A percentile compares a stretch with the other conserved stretches of the same genome.
Evolutionary conservation across 2,113 vertebrate species (phyloP).

Genomic region (Psilopogon haemacephalus): DNA sequence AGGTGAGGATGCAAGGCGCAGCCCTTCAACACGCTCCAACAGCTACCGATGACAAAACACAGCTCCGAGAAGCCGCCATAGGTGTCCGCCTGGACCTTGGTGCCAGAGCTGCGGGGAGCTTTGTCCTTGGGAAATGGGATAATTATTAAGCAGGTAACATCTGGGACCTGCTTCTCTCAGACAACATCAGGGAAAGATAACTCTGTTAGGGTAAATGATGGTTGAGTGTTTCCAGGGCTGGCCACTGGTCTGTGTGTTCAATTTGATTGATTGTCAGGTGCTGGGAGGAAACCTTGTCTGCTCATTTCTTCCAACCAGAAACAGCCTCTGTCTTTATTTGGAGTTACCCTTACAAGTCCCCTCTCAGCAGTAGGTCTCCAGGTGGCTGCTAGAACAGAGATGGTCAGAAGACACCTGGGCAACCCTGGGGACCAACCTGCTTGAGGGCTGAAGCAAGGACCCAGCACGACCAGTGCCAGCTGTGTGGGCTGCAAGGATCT

Average conservation of each 20-base stretch:
- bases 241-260: background rate
- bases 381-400: background rate
- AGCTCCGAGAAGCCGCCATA: background rate
- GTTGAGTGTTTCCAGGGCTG: background rate
- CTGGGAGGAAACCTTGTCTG: background rate
- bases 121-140: conserved; percentile 43
- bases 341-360: background rate
- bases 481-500: background rate
- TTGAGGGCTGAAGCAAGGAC: background rate
- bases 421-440: background rate
- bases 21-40: background rate
- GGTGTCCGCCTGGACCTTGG: background rate
- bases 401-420: background rate
- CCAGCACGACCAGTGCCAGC: rapidly evolving
- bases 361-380: background rate
- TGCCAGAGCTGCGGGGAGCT: conserved; percentile 27
- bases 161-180: conserved; percentile 23
- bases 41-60: background rate
- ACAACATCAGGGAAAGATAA: background rate
- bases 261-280: conserved; percentile 18
- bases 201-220: background rate
- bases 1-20: background rate
- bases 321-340: background rate
- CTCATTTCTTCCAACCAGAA: background rate
- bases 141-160: conserved; percentile 50